These are phyloP conservation scores for Molossus molossus DNA, from an alignment of 2,797 vertebrate genomes.

Conservation along the genomic window DNA sequence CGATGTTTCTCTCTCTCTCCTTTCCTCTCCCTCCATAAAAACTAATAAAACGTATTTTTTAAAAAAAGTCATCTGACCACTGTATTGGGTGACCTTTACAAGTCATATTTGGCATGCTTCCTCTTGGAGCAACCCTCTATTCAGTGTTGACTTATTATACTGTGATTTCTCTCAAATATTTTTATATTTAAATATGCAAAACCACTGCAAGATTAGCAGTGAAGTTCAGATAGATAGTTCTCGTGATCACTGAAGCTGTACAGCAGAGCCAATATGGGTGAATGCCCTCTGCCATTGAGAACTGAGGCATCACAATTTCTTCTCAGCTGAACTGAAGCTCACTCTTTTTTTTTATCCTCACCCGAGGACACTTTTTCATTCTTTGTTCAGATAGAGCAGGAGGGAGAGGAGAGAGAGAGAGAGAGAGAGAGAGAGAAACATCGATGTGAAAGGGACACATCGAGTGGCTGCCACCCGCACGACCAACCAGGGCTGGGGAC, in stretches of 20 bases:
- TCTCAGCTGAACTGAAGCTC: background rate
- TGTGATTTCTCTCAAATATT: constrained; percentile 25
- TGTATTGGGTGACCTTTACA: background rate
- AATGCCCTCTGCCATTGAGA: background rate
- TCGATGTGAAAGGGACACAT: too few species aligned
- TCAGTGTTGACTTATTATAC: constrained; percentile 44
- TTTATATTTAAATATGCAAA: constrained; percentile 19
- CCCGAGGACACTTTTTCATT: too few species aligned
- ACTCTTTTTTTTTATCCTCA: background rate
- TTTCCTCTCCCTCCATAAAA: too few species aligned
- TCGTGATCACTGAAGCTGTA: background rate
- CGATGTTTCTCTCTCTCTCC: too few species aligned
- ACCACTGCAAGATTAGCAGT: background rate
- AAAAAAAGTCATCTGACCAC: background rate
- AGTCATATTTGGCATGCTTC: background rate
- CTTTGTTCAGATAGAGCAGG: too few species aligned
- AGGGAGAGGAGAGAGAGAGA: too few species aligned
- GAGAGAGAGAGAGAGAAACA: too few species aligned
- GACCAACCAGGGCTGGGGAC: too few species aligned
- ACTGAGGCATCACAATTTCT: background rate
- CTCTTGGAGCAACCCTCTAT: background rate
- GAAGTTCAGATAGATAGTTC: background rate
- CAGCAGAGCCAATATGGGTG: background rate
- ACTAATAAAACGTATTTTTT: too few species aligned
- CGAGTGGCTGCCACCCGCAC: too few species aligned